Base-by-base conservation (phyloP, 2,797 vertebrate genomes). In the Coregonus sp. region DNA sequence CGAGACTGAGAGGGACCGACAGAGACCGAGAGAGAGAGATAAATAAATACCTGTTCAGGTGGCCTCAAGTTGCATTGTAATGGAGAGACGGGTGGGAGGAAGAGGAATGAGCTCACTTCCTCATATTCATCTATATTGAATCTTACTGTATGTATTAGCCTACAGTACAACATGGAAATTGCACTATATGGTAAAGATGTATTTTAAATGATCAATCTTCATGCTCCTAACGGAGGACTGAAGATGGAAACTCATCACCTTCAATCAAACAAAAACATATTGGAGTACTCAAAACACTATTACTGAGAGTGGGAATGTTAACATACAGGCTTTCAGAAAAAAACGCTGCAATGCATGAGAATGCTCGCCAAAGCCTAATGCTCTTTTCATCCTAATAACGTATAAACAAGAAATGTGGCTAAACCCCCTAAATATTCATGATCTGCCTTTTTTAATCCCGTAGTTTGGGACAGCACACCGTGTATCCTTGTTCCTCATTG, bases 371-470 rank as follows among this genome's bases (percentile, higher is more conserved):
- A 11, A 9, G 16, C 35, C 35, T 70, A 37, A 50, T n/a, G 37
- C n/a, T 70, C 59, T 70, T 12, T 70, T 70, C 20, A 51, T 52
- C 50, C 51, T 9, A 61, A 61, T 25, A 25, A 61, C n/a, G 3
- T 20, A 61, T n/a, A 16, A 15, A 6, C 5, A 52, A 15, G 50
- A 29, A 3, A 29, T 51, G 81, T 35, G 77, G 18, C 18, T 78
- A 86, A 91, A 87, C 81, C 86, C 63, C 59, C 86, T 86, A 85
- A 85, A 90, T 90, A 90, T 90, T 90, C 82, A 89, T 79, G 80
- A 35, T 25, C 6, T 16, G 29, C 35, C 16, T 9, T 1, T 1
- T 70, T 50, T 70, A 70, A 47, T 50, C 68, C 84, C 51, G 0
- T 25, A 78, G 79, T 81, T 61, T 59, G 29, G 73, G 47, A 78